Percentiles rank a stretch among this genome's conserved stretches.
phyloP scores from a whole-genome alignment of 2,888 invertebrate species.

The Heliconius hortense region DNA sequence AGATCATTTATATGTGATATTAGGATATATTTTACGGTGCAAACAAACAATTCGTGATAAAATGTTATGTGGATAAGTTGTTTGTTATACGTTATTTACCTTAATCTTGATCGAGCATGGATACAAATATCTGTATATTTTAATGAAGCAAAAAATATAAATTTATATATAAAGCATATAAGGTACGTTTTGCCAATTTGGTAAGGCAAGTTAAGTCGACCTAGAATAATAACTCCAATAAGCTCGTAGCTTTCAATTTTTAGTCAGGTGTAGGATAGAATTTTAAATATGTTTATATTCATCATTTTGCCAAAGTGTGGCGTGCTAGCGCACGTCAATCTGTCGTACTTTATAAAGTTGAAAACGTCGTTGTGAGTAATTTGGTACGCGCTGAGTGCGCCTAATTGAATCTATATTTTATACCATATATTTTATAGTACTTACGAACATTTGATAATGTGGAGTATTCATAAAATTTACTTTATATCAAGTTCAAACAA shows the following conservation, averaged over 20 bases:
- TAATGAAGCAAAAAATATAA: background rate
- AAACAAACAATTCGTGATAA: background rate
- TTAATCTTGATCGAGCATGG: background rate
- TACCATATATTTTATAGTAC: background rate
- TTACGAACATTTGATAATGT: background rate
- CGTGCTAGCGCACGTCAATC: conserved; percentile 8
- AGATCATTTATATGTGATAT: conserved; percentile 9
- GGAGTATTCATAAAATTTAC: background rate
- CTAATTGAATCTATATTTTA: conserved; percentile 29
- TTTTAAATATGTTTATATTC: background rate
- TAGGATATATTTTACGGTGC: conserved; percentile 6
- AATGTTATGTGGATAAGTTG: background rate
- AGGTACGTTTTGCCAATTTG: background rate
- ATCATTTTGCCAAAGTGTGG: background rate
- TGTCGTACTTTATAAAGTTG: conserved; percentile 24
- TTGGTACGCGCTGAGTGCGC: conserved; percentile 23
- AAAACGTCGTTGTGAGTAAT: conserved; percentile 22
- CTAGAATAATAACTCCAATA: background rate
- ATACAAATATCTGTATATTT: background rate
- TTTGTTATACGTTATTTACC: background rate
- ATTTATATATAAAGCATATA: background rate
- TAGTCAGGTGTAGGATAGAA: background rate
- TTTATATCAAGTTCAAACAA: background rate
- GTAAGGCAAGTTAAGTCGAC: background rate
- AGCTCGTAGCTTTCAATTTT: background rate